A percentile compares a stretch with the other conserved stretches of the same genome.
Conservation (phyloP, 2,888 invertebrate genomes). For the Nipponacmea schrenckii region DNA sequence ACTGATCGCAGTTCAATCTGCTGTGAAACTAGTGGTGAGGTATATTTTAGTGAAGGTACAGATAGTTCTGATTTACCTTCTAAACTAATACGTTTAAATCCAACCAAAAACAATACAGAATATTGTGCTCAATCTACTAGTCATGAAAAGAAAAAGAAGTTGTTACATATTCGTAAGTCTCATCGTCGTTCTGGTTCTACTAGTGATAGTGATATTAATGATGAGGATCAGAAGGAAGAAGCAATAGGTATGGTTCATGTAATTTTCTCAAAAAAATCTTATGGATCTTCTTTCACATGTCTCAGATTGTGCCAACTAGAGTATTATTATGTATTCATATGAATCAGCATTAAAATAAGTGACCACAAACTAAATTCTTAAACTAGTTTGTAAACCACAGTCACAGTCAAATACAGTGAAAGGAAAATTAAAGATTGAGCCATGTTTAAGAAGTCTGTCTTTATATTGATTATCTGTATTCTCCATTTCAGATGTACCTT, state of each 20-base stretch:
- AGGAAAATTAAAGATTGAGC: too few species aligned
- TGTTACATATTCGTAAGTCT: conserved; percentile 16
- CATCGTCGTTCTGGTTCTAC: conserved; percentile 14
- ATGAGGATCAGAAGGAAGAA: background rate
- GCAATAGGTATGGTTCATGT: background rate
- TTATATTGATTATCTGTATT: too few species aligned
- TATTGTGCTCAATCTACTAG: conserved; percentile 1
- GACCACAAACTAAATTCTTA: too few species aligned
- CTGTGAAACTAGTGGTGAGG: conserved; percentile 2
- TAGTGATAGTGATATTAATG: conserved; percentile 10
- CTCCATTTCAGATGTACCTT: too few species aligned
- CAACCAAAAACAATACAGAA: background rate
- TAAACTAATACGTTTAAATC: background rate
- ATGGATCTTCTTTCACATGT: conserved; percentile 3
- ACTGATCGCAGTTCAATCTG: conserved; percentile 15
- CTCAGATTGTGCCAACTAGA: background rate
- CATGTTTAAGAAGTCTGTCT: too few species aligned
- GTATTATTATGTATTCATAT: too few species aligned
- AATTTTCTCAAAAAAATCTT: background rate
- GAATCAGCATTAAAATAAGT: too few species aligned
- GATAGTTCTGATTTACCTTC: conserved; percentile 15
- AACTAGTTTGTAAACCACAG: too few species aligned
- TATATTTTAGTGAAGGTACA: conserved; percentile 17
- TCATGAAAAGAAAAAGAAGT: conserved; percentile 19
- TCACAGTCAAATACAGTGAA: too few species aligned